Evolutionary conservation across 2,888 invertebrate species (phyloP).

Genomic region (Drosophila falleni): DNA sequence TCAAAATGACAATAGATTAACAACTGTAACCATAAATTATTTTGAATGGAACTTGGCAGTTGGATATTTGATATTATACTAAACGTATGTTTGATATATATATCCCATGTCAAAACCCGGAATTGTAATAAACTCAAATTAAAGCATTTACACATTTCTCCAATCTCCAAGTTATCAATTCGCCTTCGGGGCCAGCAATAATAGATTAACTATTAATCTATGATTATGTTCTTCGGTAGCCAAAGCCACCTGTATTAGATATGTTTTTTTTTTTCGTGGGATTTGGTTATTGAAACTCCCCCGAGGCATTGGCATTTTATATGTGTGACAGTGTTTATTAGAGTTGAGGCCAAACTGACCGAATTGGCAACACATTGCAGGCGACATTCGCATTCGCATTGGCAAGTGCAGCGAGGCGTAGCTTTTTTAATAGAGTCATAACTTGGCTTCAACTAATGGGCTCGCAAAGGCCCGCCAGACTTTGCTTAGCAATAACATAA

Average conservation of each 20-base stretch:
- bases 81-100: no score
- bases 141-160: slow-evolving; percentile 53
- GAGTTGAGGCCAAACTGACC: slow-evolving; percentile 31
- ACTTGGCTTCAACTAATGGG: slow-evolving; percentile 76
- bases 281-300: slow-evolving; percentile 52
- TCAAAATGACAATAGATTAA: slow-evolving; percentile 40
- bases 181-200: slow-evolving; percentile 23
- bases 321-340: slow-evolving; percentile 59
- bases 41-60: background rate
- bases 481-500: slow-evolving; percentile 69
- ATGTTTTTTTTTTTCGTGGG: slow-evolving; percentile 16
- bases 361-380: slow-evolving; percentile 44
- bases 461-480: slow-evolving; percentile 41
- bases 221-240: slow-evolving; percentile 44
- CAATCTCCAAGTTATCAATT: slow-evolving; percentile 5
- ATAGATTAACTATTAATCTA: slow-evolving; percentile 50
- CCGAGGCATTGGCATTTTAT: slow-evolving; percentile 51
- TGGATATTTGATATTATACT: slow-evolving; percentile 1
- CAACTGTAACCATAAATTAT: slow-evolving; percentile 41
- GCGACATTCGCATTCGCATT: slow-evolving; percentile 36
- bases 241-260: slow-evolving; percentile 10
- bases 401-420: slow-evolving; percentile 77
- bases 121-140: slow-evolving; percentile 52
- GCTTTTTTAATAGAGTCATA: slow-evolving; percentile 79
- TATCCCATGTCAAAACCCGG: background rate